Evolutionary conservation across 1,140 invertebrate species (phyloP).

Genomic region (Drosophila triauraria): DNA sequence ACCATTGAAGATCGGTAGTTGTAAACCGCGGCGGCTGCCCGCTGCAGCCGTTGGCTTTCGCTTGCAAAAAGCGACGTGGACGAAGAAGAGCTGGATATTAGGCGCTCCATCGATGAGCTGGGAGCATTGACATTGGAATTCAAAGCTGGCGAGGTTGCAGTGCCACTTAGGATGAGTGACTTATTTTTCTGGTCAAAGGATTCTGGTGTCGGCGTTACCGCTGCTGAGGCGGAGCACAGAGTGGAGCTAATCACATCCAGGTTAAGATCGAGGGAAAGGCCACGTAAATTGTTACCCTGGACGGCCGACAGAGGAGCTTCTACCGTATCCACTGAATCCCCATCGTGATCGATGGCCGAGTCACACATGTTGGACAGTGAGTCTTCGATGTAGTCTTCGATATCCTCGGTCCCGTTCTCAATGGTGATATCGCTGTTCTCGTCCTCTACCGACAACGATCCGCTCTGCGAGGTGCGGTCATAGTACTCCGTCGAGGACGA

Average conservation of each 20-base stretch:
- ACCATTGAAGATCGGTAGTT: conserved; percentile 73
- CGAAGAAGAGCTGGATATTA: conserved; percentile 36
- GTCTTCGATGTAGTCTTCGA: conserved; percentile 81
- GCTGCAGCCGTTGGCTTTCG: conserved; percentile 73
- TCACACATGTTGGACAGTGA: conserved; percentile 75
- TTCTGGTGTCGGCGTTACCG: conserved; percentile 58
- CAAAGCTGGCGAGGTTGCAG: background rate
- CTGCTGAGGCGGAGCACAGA: conserved; percentile 10
- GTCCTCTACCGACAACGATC: conserved; percentile 81
- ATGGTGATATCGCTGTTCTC: conserved; percentile 84
- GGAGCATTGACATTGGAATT: background rate
- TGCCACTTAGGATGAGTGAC: background rate
- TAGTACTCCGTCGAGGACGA: conserved; percentile 67
- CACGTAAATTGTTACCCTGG: conserved; percentile 18
- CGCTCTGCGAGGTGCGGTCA: conserved; percentile 71
- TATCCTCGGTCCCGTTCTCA: conserved; percentile 80
- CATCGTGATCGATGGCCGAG: conserved; percentile 46
- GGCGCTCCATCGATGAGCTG: conserved; percentile 10
- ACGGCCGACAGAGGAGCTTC: conserved; percentile 13
- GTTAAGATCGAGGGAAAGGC: conserved; percentile 52
- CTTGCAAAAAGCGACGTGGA: conserved; percentile 53
- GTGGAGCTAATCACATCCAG: conserved; percentile 31
- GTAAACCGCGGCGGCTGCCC: conserved; percentile 73
- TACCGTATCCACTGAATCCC: background rate
- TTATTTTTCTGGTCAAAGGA: conserved; percentile 10